phyloP scores from a whole-genome alignment of 2,113 vertebrate species.

The Guaruba guarouba region DNA sequence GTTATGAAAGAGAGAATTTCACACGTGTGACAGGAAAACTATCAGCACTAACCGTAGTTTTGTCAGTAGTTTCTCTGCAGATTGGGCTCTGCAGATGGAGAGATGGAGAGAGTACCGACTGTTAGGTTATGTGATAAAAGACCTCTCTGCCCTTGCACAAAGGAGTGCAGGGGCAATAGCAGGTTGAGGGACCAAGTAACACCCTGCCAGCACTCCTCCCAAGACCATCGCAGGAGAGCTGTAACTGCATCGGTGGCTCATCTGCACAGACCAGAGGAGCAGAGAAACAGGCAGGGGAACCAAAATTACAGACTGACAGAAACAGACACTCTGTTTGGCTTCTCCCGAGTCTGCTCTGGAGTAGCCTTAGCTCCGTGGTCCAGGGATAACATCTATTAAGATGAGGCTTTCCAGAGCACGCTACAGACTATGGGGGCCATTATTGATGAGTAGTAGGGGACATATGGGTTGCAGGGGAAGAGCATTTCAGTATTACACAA shows the following conservation, averaged over 20 bases:
- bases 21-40: background rate
- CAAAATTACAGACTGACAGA: background rate
- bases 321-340: background rate
- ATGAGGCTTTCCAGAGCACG: background rate
- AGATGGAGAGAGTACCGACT: background rate
- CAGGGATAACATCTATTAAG: background rate
- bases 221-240: background rate
- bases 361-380: background rate
- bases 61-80: background rate
- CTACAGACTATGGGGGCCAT: background rate
- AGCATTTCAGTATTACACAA: background rate
- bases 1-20: background rate
- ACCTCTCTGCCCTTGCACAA: background rate
- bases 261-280: background rate
- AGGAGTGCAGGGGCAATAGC: background rate
- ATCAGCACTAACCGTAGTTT: background rate
- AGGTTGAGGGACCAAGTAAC: background rate
- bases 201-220: background rate
- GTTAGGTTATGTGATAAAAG: background rate
- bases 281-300: background rate
- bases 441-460: background rate
- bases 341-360: background rate
- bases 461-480: background rate
- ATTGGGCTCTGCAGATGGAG: background rate
- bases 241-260: background rate